Evolutionary conservation across 64 coral and sea anemone genomes (phyloP), one percentile per base, ranked within the genome.

Genomic region (Montipora cactus): DNA sequence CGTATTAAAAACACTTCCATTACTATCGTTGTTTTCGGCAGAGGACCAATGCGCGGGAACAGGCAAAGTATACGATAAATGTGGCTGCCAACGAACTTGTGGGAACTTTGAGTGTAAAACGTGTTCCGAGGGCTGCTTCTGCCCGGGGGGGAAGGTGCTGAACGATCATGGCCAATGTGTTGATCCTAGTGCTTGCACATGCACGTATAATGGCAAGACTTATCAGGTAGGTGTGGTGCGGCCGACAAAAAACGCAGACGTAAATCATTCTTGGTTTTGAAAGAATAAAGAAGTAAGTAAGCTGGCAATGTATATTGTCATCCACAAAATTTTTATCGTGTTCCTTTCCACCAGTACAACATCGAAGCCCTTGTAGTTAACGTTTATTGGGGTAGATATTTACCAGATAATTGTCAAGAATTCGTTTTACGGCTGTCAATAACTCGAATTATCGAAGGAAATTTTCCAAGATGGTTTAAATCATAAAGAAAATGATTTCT

Each of bases 31-130:
- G 15, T 4, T 59, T 18, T 18, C 23, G 59, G 5, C 82, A 97
- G 95, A 97, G 95, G 95, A 97, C 14, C 92, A 97, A 23, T 97
- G 95, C 47, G 59, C 9, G 18, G 88, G 90, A 46, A 97, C 80
- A 7, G 91, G 91, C 11, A 89, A 90, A 55, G 92, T 25, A 15
- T 97, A 91, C 67, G 81, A 90, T 11, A 2, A n/a, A 18, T 94
- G 95, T 79, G 69, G 95, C 19, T 97, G 95, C 47, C n/a, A 68
- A 5, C 81, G 67, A 22, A 97, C 95, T 15, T 97, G 95, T 67
- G 5, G 49, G 8, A 88, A 87, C 49, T 74, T 68, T 25, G 2
- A 49, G 8, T 48, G 4, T n/a, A 19, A 53, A 7, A 10, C 49
- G 19, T 97, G 92, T 49, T 91, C 14, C 0, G 88, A 97, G 37